Evolutionary conservation across 2,888 invertebrate species (phyloP), one percentile per base, ranked within the genome.

Genomic region (Blomia tropicalis): DNA sequence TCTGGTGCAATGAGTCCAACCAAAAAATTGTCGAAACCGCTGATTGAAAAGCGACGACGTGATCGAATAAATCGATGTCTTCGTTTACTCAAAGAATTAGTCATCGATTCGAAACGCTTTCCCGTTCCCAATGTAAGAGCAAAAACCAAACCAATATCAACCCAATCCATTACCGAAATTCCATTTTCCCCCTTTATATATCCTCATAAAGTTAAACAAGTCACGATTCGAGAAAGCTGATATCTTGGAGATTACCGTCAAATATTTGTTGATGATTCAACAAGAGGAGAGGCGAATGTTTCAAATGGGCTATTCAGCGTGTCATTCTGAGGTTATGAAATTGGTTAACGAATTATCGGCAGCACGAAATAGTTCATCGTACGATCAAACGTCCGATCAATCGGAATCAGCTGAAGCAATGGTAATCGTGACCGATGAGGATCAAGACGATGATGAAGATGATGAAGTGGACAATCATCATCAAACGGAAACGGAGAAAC

Each of bases 21-120:
- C 19, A 56, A 56, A 11, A 56, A 56, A 25, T 14, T 60, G 11
- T 63, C 66, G 1, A 67, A 67, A 22, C 67, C 67, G 7, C 25
- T 65, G 31, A 67, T 67, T n/a, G 67, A 67, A 25, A 67, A 65
- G 36, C 32, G 67, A 7, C 36, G 67, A 36, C 62, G 67, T 43
- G 66, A 64, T 29, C 56, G 67, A 4, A 67, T 67, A 22, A 67
- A 67, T 36, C 56, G 58, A 5, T 64, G 63, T 17, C 32, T 67
- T 5, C 43, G 60, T 5, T 43, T 63, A 29, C 36, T 67, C 1
- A 65, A 63, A n/a, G 63, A 65, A 31, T 64, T 67, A 58, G 64
- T 67, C 7, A 59, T 63, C 22, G 63, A 59, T 53, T 54, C 59
- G n/a, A 59, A 56, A 31, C 56, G 56, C 11, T 56, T 27, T 31